phyloP scores from a whole-genome alignment of 2,797 vertebrate genomes.

The Cuculus canorus region DNA sequence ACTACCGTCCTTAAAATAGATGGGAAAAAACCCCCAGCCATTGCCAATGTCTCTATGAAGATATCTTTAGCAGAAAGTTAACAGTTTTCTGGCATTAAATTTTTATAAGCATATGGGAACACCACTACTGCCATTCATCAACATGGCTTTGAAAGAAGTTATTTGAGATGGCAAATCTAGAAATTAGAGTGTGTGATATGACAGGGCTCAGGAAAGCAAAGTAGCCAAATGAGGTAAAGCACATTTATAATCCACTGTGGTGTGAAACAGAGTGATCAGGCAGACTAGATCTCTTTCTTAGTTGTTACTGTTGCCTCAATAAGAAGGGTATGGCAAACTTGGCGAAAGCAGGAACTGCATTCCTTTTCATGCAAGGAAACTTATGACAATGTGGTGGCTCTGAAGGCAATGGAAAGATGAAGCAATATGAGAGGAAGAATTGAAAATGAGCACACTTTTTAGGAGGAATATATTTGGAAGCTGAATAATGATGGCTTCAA shows the following conservation, averaged over 20 bases:
- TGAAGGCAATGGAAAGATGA: not conserved
- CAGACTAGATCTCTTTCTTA: not conserved
- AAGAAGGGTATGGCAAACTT: not conserved
- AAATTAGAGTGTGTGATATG: not conserved
- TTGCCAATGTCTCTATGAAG: not conserved
- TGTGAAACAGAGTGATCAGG: not conserved
- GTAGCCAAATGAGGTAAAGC: not conserved
- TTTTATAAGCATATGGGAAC: not conserved
- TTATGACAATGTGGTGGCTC: accelerated
- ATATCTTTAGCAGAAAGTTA: not conserved
- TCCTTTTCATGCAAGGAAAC: not conserved
- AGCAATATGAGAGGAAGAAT: not conserved
- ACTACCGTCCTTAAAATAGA: not conserved
- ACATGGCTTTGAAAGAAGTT: not conserved
- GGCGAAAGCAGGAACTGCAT: not conserved
- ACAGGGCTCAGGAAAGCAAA: not conserved
- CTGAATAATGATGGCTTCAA: not conserved
- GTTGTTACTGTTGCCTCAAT: not conserved
- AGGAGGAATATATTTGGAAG: not conserved
- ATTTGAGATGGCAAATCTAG: not conserved
- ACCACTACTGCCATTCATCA: not conserved
- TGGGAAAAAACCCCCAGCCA: not conserved
- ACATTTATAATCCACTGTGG: not conserved
- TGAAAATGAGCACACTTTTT: not conserved
- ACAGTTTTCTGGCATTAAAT: not conserved